Evolutionary conservation across 2,888 invertebrate species (phyloP).

Genomic region (Calameuta idolon): DNA sequence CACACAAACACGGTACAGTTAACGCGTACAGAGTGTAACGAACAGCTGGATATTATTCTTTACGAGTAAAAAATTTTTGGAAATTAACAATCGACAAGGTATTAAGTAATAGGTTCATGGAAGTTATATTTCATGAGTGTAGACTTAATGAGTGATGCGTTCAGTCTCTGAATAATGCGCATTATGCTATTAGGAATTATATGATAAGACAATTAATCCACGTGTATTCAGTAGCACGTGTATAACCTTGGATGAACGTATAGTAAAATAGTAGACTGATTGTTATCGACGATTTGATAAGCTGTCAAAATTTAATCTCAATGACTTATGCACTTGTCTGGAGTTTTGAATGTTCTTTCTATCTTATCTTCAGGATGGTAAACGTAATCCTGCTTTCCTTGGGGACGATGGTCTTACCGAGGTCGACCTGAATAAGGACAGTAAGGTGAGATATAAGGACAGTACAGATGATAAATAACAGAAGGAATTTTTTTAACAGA

Average conservation of each 20-base stretch:
- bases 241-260: neutral
- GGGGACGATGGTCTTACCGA: slow-evolving; percentile 48
- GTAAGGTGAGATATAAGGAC: slow-evolving; percentile 18
- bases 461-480: slow-evolving; percentile 28
- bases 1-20: neutral
- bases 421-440: slow-evolving; percentile 39
- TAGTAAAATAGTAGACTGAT: neutral
- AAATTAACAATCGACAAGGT: neutral
- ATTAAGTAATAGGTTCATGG: neutral
- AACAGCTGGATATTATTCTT: neutral
- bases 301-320: neutral
- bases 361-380: slow-evolving; percentile 47
- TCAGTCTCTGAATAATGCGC: neutral
- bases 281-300: neutral
- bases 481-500: slow-evolving; percentile 11
- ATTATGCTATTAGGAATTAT: neutral
- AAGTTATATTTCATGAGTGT: neutral
- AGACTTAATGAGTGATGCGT: neutral
- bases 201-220: neutral
- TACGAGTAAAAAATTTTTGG: neutral
- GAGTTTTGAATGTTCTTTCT: neutral
- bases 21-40: neutral
- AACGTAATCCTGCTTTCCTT: slow-evolving; percentile 53
- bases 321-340: neutral
- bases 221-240: neutral